Conservation (phyloP, 2,113 vertebrate genomes). For the Myrmecobius fasciatus region DNA sequence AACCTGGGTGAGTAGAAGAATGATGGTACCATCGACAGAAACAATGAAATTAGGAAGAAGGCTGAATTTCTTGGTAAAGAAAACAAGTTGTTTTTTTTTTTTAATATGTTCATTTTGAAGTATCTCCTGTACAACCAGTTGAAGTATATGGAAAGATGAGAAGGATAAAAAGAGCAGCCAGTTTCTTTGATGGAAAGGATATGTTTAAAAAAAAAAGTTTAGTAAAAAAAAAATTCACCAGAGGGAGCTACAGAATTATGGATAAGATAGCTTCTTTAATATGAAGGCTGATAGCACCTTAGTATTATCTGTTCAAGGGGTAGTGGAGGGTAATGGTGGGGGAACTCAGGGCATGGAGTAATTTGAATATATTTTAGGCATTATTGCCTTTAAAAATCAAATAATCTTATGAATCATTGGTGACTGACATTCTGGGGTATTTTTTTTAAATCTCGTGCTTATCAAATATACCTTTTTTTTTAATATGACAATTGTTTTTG, state of each 20-base stretch:
- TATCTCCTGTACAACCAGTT: not conserved
- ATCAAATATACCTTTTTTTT: not conserved
- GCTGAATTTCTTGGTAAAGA: not conserved
- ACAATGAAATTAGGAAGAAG: not conserved
- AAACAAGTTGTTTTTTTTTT: not conserved
- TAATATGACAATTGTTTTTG: conserved; percentile 12
- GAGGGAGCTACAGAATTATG: not conserved
- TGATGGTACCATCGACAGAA: not conserved
- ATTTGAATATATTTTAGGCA: not conserved
- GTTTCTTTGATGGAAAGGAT: not conserved
- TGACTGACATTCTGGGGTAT: not conserved
- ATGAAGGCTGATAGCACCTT: not conserved
- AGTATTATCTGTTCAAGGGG: not conserved
- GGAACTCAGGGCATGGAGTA: not conserved
- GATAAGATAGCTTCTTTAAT: not conserved
- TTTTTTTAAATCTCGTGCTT: not conserved
- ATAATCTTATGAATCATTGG: not conserved
- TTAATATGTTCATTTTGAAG: not conserved
- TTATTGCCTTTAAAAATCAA: not conserved
- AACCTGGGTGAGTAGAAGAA: not conserved
- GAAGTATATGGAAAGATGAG: not conserved
- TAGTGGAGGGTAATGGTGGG: not conserved
- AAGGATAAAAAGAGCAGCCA: not conserved
- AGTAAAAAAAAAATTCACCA: not conserved
- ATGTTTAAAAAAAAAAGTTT: not conserved